These are phyloP conservation scores for Sesamia nonagrioides DNA, from an alignment of 1,140 invertebrate genomes.

Conservation along the genomic window DNA sequence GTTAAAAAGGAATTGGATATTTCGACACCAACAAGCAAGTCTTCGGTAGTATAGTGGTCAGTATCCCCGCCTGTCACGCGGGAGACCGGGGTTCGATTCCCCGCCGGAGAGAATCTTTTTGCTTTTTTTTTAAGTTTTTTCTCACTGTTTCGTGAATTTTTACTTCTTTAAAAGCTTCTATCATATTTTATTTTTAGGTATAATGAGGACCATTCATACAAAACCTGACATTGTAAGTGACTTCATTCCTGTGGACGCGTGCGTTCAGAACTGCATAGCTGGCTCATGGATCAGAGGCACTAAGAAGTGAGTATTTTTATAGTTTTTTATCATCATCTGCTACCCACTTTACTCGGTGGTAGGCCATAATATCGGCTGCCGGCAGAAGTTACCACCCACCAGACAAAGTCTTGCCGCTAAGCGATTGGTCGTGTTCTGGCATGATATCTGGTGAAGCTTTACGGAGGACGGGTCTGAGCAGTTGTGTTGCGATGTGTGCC, in stretches of 20 bases:
- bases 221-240: constrained; percentile 90
- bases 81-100: constrained; percentile 74
- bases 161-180: neutral
- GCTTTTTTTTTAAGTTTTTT: neutral
- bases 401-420: no score
- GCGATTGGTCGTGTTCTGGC: no score
- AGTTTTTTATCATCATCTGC: neutral
- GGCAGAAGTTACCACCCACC: no score
- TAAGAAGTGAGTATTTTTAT: constrained; percentile 84
- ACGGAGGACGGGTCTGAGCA: no score
- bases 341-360: no score
- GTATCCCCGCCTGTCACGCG: constrained; percentile 66
- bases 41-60: constrained; percentile 61
- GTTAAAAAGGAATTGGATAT: neutral
- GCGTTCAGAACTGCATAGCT: constrained; percentile 93
- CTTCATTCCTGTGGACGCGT: constrained; percentile 95
- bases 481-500: no score
- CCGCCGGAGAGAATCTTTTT: constrained; percentile 62
- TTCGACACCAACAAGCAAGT: neutral
- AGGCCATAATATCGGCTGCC: no score
- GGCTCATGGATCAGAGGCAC: constrained; percentile 92
- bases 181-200: constrained; percentile 76
- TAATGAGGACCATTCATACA: constrained; percentile 92
- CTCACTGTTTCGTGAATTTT: neutral
- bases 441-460: no score